Conservation (phyloP, 2,888 invertebrate genomes). For the Phragmatobia fuliginosa region DNA sequence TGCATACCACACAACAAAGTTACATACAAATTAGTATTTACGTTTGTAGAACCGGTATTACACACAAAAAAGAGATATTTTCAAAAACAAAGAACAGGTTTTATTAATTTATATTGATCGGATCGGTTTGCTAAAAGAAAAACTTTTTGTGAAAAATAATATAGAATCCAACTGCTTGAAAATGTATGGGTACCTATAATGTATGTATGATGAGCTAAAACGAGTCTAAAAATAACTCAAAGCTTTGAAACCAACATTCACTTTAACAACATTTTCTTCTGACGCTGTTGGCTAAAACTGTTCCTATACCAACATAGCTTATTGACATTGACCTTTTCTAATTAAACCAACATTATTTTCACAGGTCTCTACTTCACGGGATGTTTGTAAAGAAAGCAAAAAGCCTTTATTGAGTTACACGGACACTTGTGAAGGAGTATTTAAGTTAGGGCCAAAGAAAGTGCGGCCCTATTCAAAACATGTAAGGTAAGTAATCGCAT, state of each 20-base stretch:
- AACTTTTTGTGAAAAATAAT: no score
- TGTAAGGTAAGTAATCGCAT: constrained; percentile 88
- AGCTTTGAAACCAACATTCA: not conserved
- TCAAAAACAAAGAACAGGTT: no score
- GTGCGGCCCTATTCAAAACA: constrained; percentile 83
- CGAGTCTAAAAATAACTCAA: no score
- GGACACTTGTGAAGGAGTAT: constrained; percentile 93
- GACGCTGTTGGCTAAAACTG: not conserved
- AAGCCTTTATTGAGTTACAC: constrained; percentile 92
- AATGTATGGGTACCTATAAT: no score
- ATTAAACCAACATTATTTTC: constrained; percentile 39
- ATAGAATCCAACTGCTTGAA: no score
- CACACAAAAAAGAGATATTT: no score
- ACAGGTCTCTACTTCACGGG: constrained; percentile 92
- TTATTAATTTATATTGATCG: no score
- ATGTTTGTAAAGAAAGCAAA: constrained; percentile 89
- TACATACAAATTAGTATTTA: no score
- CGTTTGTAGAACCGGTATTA: no score
- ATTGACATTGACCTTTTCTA: not conserved
- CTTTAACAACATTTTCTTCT: not conserved
- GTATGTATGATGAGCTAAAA: no score
- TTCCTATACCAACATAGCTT: not conserved
- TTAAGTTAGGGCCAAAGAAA: constrained; percentile 90
- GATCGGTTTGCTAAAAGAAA: no score
- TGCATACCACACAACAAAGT: no score